phyloP scores from a whole-genome alignment of 2,113 vertebrate genomes.

The Thermophis baileyi region DNA sequence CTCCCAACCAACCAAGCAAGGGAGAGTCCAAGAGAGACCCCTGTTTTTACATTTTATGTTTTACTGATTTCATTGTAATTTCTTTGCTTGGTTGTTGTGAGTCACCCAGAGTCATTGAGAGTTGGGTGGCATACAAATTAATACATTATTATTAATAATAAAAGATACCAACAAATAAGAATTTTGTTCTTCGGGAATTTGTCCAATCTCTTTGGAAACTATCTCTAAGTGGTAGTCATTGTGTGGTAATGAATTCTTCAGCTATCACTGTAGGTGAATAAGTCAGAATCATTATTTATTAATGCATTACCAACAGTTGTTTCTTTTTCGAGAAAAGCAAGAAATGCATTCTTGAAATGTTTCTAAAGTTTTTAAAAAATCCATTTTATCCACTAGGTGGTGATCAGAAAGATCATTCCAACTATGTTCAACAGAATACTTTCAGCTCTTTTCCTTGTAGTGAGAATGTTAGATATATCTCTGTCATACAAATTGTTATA shows the following conservation, averaged over 20 bases:
- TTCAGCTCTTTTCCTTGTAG: neutral
- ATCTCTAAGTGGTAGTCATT: neutral
- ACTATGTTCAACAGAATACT: neutral
- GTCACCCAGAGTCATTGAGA: neutral
- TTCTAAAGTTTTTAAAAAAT: neutral
- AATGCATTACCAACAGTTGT: neutral
- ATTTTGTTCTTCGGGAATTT: neutral
- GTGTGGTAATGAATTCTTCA: neutral
- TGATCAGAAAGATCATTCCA: neutral
- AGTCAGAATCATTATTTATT: neutral
- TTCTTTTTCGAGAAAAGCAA: neutral
- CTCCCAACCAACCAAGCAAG: neutral
- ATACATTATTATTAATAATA: neutral
- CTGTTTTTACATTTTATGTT: neutral
- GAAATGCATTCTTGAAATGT: neutral
- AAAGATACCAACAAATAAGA: neutral
- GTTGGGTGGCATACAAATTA: neutral
- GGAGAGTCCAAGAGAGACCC: neutral
- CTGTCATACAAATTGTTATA: constrained; percentile 2
- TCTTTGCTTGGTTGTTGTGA: neutral
- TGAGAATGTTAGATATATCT: neutral
- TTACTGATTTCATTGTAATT: neutral
- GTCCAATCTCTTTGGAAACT: neutral
- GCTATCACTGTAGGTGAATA: neutral
- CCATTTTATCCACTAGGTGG: neutral